A percentile compares a stretch with the other conserved stretches of the same genome.
These are phyloP conservation scores for Lysandra coridon DNA, from an alignment of 2,888 invertebrate species.

Conservation along the genomic window DNA sequence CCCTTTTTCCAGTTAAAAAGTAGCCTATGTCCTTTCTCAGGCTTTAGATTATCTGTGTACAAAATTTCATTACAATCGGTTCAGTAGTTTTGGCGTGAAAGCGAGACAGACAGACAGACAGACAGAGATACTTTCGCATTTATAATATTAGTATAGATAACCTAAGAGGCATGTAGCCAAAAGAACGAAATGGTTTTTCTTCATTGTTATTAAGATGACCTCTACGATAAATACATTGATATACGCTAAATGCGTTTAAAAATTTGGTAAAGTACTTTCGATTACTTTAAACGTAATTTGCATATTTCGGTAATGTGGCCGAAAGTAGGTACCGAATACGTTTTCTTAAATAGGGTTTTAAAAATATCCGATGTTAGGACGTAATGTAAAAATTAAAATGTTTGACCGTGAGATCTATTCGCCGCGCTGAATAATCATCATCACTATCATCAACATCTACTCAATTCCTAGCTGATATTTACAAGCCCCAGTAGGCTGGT, in stretches of 20 bases:
- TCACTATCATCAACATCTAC: neutral
- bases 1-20: too few species aligned
- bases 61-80: too few species aligned
- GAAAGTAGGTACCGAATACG: neutral
- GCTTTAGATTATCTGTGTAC: too few species aligned
- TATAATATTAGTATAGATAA: neutral
- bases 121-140: too few species aligned
- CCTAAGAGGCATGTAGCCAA: neutral
- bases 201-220: neutral
- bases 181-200: neutral
- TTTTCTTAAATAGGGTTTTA: neutral
- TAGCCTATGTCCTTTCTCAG: too few species aligned
- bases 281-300: neutral
- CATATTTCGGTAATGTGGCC: neutral
- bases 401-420: neutral
- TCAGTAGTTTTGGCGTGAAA: too few species aligned
- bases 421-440: neutral
- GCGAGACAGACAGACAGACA: too few species aligned
- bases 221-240: conserved; percentile 6
- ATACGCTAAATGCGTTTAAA: neutral
- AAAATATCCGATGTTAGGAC: neutral
- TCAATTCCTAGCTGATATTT: too few species aligned
- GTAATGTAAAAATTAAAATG: neutral
- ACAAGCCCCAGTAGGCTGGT: too few species aligned
- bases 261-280: neutral